These are phyloP conservation scores for Altica lythri DNA, from an alignment of 2,888 invertebrate species.

Conservation along the genomic window DNA sequence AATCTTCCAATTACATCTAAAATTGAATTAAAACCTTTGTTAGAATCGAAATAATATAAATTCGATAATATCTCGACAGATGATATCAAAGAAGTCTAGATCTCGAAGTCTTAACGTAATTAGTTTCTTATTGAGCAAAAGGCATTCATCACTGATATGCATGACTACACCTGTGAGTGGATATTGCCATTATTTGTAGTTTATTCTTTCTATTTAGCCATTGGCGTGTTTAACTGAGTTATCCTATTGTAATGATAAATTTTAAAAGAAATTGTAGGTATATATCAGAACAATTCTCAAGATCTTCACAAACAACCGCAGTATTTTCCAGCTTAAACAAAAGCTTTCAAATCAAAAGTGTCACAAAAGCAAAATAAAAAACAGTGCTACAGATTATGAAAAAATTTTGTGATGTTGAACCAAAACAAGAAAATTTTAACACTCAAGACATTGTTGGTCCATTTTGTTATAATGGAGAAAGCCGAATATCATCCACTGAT, in stretches of 20 bases:
- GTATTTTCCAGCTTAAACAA: too few relatives aligned
- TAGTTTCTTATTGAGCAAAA: conserved; percentile 22
- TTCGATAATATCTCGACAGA: conserved; percentile 19
- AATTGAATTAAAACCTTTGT: conserved; percentile 20
- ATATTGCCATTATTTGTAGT: conserved; percentile 13
- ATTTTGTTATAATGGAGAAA: too few relatives aligned
- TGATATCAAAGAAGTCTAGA: conserved; percentile 17
- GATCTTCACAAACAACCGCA: too few relatives aligned
- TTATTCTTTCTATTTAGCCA: neutral
- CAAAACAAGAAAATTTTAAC: too few relatives aligned
- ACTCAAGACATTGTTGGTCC: too few relatives aligned
- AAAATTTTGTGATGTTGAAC: too few relatives aligned
- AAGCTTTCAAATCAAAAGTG: too few relatives aligned
- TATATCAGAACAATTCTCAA: too few relatives aligned
- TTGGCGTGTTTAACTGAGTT: conserved; percentile 10
- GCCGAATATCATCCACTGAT: too few relatives aligned
- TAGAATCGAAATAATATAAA: conserved; percentile 17
- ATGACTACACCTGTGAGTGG: conserved; percentile 18
- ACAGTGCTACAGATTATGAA: too few relatives aligned
- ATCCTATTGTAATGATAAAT: neutral
- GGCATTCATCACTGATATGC: conserved; percentile 24
- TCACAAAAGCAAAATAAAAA: too few relatives aligned
- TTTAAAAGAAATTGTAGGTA: neutral
- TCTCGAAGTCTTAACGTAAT: conserved; percentile 19
- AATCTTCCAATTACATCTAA: conserved; percentile 22